phyloP scores from a whole-genome alignment of 1,140 invertebrate species.

The Samia ricini region DNA sequence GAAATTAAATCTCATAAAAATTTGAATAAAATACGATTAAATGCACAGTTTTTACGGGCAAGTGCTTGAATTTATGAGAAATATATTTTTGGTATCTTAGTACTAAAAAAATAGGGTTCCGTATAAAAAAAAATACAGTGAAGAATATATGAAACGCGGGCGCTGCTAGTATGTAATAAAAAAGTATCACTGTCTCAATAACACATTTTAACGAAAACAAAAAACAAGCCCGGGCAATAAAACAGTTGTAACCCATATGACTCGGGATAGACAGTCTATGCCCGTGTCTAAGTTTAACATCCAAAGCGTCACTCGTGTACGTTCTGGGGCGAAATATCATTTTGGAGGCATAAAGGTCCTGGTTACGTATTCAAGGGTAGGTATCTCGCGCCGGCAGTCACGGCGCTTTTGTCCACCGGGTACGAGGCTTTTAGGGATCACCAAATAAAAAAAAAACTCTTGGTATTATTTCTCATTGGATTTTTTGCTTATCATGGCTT shows the following conservation, averaged over 20 bases:
- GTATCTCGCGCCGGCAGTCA: conserved; percentile 18
- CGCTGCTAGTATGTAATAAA: no score
- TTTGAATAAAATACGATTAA: no score
- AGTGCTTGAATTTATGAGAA: no score
- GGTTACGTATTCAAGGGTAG: conserved; percentile 24
- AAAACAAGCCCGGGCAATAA: not conserved
- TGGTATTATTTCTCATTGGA: not conserved
- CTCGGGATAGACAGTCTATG: not conserved
- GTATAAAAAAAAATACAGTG: no score
- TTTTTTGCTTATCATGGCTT: not conserved
- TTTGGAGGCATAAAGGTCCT: conserved; percentile 19
- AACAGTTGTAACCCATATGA: not conserved
- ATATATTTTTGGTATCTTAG: no score
- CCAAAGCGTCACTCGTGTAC: conserved; percentile 6
- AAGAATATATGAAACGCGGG: no score
- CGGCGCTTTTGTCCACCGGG: conserved; percentile 15
- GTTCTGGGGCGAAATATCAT: conserved; percentile 16
- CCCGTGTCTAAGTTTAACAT: conserved; percentile 2
- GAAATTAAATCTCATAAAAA: no score
- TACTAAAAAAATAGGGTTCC: no score
- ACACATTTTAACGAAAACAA: not conserved
- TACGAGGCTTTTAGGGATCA: conserved; percentile 5
- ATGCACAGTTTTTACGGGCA: no score
- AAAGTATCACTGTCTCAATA: no score
- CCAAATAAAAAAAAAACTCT: not conserved